These are phyloP conservation scores for Typhlichthys subterraneus DNA, from an alignment of 2,797 vertebrate genomes.

Conservation along the genomic window DNA sequence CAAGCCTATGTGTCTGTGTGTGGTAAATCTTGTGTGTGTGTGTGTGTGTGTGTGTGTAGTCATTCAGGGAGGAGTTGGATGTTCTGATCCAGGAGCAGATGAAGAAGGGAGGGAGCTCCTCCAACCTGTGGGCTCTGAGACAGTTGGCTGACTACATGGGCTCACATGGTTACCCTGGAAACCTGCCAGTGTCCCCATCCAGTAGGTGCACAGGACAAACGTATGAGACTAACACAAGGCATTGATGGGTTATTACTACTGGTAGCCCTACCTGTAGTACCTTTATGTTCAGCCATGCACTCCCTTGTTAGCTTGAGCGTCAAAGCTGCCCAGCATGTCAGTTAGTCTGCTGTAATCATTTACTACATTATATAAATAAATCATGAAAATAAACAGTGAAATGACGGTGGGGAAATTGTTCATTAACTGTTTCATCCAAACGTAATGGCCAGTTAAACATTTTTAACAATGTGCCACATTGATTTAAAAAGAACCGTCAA, in stretches of 20 bases:
- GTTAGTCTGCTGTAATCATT: too few species aligned
- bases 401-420: too few species aligned
- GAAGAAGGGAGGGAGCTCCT: slow-evolving; percentile 95
- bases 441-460: too few species aligned
- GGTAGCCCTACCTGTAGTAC: too few species aligned
- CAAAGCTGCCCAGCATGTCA: too few species aligned
- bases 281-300: neutral
- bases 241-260: too few species aligned
- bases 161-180: slow-evolving; percentile 84
- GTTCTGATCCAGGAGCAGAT: slow-evolving; percentile 97
- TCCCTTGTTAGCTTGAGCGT: neutral
- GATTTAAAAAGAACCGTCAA: too few species aligned
- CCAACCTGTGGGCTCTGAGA: slow-evolving; percentile 92
- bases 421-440: too few species aligned
- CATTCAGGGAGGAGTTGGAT: slow-evolving; percentile 96
- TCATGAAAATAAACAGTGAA: too few species aligned
- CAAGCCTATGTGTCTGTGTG: neutral
- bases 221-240: too few species aligned
- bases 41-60: slow-evolving; percentile 72
- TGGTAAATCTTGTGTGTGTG: slow-evolving; percentile 4
- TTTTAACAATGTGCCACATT: too few species aligned
- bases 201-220: slow-evolving; percentile 72
- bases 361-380: too few species aligned
- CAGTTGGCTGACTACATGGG: slow-evolving; percentile 98
- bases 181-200: slow-evolving; percentile 87